Base-by-base conservation (phyloP, 2,888 invertebrate species). In the Octodonta nipae region DNA sequence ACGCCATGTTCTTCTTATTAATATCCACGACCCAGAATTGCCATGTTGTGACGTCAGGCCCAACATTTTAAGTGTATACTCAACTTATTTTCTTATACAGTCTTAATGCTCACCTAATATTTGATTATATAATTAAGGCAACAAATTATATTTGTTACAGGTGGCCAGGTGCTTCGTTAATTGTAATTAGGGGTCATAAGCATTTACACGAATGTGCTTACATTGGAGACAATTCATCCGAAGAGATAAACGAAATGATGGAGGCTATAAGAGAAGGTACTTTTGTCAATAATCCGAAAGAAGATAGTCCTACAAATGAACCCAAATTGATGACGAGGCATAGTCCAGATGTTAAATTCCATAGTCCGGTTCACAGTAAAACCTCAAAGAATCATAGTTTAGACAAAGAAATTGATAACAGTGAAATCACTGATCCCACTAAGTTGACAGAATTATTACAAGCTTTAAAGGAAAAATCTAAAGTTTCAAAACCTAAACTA, bases 121-220 rank as follows among this genome's bases (percentile, higher is more conserved):
- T n/a, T n/a, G n/a, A n/a, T n/a, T n/a, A n/a, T n/a, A n/a, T n/a
- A n/a, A n/a, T n/a, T n/a, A n/a, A n/a, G n/a, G n/a, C n/a, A n/a
- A n/a, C n/a, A n/a, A n/a, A n/a, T n/a, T n/a, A n/a, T n/a, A 27
- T n/a, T 27, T 13, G 27, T 8, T 13, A 4, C 41, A 82, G 82
- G 51, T 77, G 73, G 69, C 80, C 79, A 0, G 83, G 83, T 0
- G 79, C 80, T 0, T 81, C 80, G 0, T 63, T 83, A 26, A 77
- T 82, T 36, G 73, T 83, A 55, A 79, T 83, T 36, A 70, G 77
- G 49, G 82, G 83, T 0, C 78, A 81, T 60, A 76, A 75, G 42
- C 78, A 82, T 52, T 66, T 83, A 0, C 78, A 80, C 46, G 77
- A 80, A 46, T 83, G 83, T 51, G 81, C 82, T 0, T 83, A 81